Base-by-base conservation (phyloP, 2,888 invertebrate genomes). In the Slavum lentiscoides region DNA sequence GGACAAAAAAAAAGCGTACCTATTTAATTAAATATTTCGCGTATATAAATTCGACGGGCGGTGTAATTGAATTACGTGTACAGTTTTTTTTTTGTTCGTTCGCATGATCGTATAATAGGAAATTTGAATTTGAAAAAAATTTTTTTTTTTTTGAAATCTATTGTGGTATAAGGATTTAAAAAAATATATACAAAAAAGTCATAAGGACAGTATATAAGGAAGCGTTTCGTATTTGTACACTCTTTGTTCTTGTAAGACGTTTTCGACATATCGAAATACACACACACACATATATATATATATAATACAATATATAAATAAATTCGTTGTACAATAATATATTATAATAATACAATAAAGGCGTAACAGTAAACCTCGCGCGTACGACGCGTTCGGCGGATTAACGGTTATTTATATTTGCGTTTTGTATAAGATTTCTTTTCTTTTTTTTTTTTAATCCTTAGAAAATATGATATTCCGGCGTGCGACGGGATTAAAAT, bases 371-470 rank as follows among this genome's bases (percentile, higher is more conserved):
- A 70, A 55, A 70, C 69, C 37, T 13, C 15, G 30, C 30, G 4
- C 13, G 43, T 43, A 43, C 17, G 49, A 23, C 11, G 17, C n/a
- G n/a, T n/a, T n/a, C n/a, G n/a, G n/a, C 55, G 70, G 70, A 70
- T 58, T 70, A 70, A 58, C 70, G 37, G 37, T 70, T 70, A 70
- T 58, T 58, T n/a, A 64, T 64, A 30, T 30, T 30, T 17, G 64
- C 19, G 30, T 30, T 30, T 30, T 30, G 30, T 30, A 30, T 30
- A 30, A 1, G 4, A 30, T 30, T 30, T 30, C 4, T 30, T 62
- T 53, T n/a, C 7, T 23, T 23, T 15, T 53, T 55, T n/a, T 9
- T 58, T 58, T 19, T 70, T 58, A 70, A 70, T 30, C 53, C n/a
- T 37, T 70, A 37, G 30, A 58, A 70, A 70, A 58, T 70, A 70